phyloP scores from a whole-genome alignment of 2,113 vertebrate species.

The Mixornis gularis region DNA sequence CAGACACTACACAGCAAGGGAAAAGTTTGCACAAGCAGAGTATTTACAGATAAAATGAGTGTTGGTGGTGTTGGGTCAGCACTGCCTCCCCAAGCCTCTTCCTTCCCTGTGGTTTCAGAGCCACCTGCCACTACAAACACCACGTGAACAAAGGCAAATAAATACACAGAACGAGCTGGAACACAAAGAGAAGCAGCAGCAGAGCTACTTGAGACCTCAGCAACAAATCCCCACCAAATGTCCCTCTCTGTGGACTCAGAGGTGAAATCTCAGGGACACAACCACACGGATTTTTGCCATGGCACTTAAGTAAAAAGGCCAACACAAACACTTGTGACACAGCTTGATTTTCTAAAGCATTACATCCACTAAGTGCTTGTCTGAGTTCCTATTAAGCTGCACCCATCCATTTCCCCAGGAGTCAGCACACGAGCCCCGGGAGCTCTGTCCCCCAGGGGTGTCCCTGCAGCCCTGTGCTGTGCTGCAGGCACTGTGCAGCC shows the following conservation, averaged over 20 bases:
- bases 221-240: not conserved
- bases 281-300: not conserved
- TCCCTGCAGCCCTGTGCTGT: not conserved
- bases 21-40: not conserved
- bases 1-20: not conserved
- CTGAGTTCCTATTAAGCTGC: not conserved
- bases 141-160: accelerated
- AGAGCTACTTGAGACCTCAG: not conserved
- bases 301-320: not conserved
- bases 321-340: not conserved
- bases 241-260: not conserved
- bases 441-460: not conserved
- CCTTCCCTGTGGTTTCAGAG: not conserved
- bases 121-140: not conserved
- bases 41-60: not conserved
- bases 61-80: not conserved
- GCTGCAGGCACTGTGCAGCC: not conserved
- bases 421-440: not conserved
- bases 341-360: not conserved
- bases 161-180: not conserved
- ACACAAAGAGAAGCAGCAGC: not conserved
- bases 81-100: not conserved
- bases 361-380: accelerated
- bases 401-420: not conserved
- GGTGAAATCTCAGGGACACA: not conserved